These are phyloP conservation scores for Oncorhynchus mykiss DNA, from an alignment of 2,113 vertebrate genomes.

Conservation along the genomic window DNA sequence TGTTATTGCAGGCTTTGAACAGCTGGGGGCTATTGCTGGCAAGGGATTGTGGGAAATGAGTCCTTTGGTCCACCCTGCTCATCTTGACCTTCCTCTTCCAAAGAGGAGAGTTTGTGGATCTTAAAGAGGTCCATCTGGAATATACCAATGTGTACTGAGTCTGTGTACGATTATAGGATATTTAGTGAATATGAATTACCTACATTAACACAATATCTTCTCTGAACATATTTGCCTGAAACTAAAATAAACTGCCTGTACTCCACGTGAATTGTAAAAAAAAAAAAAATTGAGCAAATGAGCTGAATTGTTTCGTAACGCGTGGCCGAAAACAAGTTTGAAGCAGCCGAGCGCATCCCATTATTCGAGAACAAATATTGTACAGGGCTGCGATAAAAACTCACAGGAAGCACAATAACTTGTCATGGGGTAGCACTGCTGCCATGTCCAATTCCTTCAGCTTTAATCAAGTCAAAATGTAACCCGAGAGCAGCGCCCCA, in stretches of 20 bases:
- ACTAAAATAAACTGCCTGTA: conserved; percentile 6
- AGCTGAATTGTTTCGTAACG: conserved; percentile 51
- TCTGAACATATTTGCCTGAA: conserved; percentile 35
- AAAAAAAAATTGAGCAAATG: conserved; percentile 47
- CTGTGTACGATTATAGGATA: conserved; percentile 36
- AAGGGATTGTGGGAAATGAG: conserved; percentile 74
- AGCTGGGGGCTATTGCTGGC: conserved; percentile 75
- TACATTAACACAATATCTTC: conserved; percentile 43
- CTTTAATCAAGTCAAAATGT: conserved; percentile 29
- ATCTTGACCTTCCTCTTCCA: conserved; percentile 61
- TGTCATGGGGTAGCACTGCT: conserved; percentile 33
- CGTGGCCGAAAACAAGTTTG: conserved; percentile 19
- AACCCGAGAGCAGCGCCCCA: conserved; percentile 25
- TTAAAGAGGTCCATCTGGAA: conserved; percentile 59
- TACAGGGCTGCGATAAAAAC: conserved; percentile 55
- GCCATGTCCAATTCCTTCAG: conserved; percentile 49
- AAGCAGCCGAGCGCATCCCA: conserved; percentile 47
- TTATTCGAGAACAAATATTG: conserved; percentile 61
- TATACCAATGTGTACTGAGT: neutral
- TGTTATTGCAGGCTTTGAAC: conserved; percentile 77
- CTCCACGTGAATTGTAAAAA: conserved; percentile 27
- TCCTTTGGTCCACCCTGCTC: conserved; percentile 62
- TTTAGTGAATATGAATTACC: conserved; percentile 50
- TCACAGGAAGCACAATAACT: conserved; percentile 42
- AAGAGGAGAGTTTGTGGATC: conserved; percentile 51